Conservation (phyloP, 2,113 vertebrate species). For the Orthonyx spaldingii region DNA sequence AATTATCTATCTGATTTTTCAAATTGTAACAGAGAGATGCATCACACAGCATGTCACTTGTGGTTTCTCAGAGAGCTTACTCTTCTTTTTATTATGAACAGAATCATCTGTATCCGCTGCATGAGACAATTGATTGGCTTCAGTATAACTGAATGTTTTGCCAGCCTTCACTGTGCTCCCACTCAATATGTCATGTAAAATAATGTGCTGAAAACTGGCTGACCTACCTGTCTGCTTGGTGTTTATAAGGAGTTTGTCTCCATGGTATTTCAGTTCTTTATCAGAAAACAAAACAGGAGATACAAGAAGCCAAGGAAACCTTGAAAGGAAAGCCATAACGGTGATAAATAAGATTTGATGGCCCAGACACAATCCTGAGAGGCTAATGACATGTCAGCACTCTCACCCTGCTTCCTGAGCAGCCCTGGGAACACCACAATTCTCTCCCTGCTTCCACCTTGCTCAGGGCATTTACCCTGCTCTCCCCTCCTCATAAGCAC, state of each 20-base stretch:
- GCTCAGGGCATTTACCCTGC: background rate
- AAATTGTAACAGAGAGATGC: slow-evolving; percentile 46
- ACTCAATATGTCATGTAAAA: slow-evolving; percentile 30
- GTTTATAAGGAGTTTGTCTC: slow-evolving; percentile 32
- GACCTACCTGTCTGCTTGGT: slow-evolving; percentile 15
- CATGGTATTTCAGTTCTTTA: slow-evolving; percentile 28
- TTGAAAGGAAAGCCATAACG: background rate
- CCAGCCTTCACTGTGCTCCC: slow-evolving; percentile 55
- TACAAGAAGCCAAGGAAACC: background rate
- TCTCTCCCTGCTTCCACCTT: background rate
- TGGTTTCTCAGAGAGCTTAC: slow-evolving; percentile 55
- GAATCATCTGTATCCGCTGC: slow-evolving; percentile 62
- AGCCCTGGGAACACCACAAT: background rate
- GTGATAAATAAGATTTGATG: background rate
- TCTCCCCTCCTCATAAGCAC: accelerated
- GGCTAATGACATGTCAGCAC: background rate
- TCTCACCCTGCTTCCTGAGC: background rate
- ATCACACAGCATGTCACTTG: slow-evolving; percentile 62
- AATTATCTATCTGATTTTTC: slow-evolving; percentile 66
- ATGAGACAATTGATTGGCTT: slow-evolving; percentile 49
- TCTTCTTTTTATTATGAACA: slow-evolving; percentile 62
- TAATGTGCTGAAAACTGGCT: slow-evolving; percentile 30
- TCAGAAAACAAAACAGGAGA: slow-evolving; percentile 28
- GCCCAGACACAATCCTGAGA: background rate
- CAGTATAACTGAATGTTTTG: slow-evolving; percentile 63